phyloP scores from a whole-genome alignment of 1,140 invertebrate genomes.

The Theocolax elegans region DNA sequence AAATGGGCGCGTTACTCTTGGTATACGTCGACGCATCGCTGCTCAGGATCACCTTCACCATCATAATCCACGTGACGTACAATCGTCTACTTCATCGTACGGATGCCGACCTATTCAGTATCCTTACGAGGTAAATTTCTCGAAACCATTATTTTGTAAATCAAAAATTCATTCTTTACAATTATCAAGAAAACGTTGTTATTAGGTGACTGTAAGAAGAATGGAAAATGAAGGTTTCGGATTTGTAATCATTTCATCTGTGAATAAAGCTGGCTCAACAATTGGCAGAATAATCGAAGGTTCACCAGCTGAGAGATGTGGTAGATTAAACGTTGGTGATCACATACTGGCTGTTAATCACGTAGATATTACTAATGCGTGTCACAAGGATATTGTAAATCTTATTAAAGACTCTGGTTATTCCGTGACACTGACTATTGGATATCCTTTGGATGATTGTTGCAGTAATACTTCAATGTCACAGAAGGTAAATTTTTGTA shows the following conservation, averaged over 20 bases:
- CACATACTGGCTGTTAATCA: conserved; percentile 96
- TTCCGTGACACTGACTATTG: conserved; percentile 90
- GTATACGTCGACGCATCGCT: conserved; percentile 73
- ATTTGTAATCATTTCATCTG: conserved; percentile 98
- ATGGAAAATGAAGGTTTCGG: conserved; percentile 97
- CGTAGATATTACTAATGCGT: conserved; percentile 88
- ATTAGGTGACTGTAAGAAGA: conserved; percentile 77
- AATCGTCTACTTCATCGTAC: conserved; percentile 53
- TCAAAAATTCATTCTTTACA: not conserved
- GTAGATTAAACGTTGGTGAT: conserved; percentile 91
- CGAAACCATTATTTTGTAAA: not conserved
- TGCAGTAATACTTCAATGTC: conserved; percentile 62
- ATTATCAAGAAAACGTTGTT: not conserved
- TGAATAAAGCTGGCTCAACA: conserved; percentile 91
- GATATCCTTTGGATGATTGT: conserved; percentile 73
- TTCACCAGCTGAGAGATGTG: conserved; percentile 92
- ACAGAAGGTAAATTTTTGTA: conserved; percentile 58
- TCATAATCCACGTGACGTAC: conserved; percentile 44
- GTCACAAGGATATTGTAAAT: conserved; percentile 97
- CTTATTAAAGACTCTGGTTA: conserved; percentile 90
- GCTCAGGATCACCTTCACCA: conserved; percentile 54
- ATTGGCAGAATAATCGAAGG: conserved; percentile 96
- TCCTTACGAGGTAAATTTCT: conserved; percentile 79
- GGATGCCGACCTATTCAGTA: conserved; percentile 64
- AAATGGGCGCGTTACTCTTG: conserved; percentile 81